Evolutionary conservation across 2,113 vertebrate genomes (phyloP), one percentile per base, ranked within the genome.

Genomic region (Ochotona curzoniae): DNA sequence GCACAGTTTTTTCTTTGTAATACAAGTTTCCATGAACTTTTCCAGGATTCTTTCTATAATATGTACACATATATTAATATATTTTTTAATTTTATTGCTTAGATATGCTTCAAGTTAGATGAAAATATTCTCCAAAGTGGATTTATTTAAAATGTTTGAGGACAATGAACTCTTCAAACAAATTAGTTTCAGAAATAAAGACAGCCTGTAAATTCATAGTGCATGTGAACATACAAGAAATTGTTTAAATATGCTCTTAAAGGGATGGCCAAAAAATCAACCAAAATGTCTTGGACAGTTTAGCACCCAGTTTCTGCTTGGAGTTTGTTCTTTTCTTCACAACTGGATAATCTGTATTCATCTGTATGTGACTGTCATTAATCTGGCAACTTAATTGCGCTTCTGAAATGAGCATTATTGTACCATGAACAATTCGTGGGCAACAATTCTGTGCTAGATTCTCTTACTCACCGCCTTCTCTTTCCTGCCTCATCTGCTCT

Each of bases 361-460:
- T 63, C 7, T 69, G 49, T 28, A 35, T 1, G 2, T 8, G 82
- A 23, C 12, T 79, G 8, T 91, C 32, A 32, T 64, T 44, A 87
- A 84, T 9, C 49, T 1, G 69, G 89, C 51, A 83, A 92, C 35
- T 70, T 95, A 89, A 94, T 80, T 95, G 93, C 73, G 96, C 25
- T 79, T 93, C 91, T 95, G 95, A 89, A 96, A 96, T 90, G 54
- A 93, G 17, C 67, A 26, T 70, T 66, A 64, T 75, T 94, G 84
- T 79, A 90, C 87, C 85, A 83, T 84, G 88, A 83, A 95, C 12
- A 84, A 60, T 75, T 94, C 89, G 87, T 80, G 74, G 69, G 4
- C 61, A 90, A 49, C 14, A 2, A n/a, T 2, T 92, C 78, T 12
- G 0, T 17, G 7, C 23, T 32, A 25, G 32, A 49, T 11, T 94